Evolutionary conservation across 1,140 invertebrate genomes (phyloP).

Genomic region (Nebria ingens): DNA sequence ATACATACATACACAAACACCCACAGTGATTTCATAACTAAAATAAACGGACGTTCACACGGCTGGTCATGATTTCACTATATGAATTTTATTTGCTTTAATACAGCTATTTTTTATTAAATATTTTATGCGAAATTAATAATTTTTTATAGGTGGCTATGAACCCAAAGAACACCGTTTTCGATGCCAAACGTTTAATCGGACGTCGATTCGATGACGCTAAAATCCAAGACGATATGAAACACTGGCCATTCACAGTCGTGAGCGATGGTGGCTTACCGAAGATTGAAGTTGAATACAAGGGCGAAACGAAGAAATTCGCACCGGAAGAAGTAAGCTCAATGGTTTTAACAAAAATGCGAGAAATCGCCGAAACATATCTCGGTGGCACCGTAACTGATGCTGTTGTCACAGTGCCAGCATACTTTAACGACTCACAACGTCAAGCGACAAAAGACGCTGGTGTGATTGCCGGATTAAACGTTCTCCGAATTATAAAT

Average conservation of each 20-base stretch:
- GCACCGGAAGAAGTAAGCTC: constrained; percentile 76
- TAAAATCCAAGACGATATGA: constrained; percentile 63
- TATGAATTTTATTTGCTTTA: background rate
- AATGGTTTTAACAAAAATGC: constrained; percentile 54
- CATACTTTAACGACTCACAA: constrained; percentile 34
- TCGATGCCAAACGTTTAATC: constrained; percentile 72
- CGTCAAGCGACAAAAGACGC: constrained; percentile 51
- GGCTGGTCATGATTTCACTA: background rate
- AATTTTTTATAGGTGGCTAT: constrained; percentile 47
- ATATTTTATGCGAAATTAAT: constrained; percentile 4
- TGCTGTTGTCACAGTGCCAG: constrained; percentile 60
- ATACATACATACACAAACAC: background rate
- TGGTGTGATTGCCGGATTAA: constrained; percentile 62
- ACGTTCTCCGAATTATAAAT: constrained; percentile 74
- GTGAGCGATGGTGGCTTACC: constrained; percentile 58
- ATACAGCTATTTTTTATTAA: constrained; percentile 3
- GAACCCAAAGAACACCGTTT: constrained; percentile 78
- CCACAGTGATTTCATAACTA: background rate
- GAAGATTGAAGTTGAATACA: constrained; percentile 66
- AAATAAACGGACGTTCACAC: background rate
- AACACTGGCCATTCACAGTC: constrained; percentile 73
- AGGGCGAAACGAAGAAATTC: constrained; percentile 63
- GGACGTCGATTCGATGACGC: constrained; percentile 66
- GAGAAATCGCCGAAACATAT: constrained; percentile 48
- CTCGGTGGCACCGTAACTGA: constrained; percentile 45